Evolutionary conservation across 2,888 invertebrate genomes (phyloP).

Genomic region (Sinopyrophorus schimmeli): DNA sequence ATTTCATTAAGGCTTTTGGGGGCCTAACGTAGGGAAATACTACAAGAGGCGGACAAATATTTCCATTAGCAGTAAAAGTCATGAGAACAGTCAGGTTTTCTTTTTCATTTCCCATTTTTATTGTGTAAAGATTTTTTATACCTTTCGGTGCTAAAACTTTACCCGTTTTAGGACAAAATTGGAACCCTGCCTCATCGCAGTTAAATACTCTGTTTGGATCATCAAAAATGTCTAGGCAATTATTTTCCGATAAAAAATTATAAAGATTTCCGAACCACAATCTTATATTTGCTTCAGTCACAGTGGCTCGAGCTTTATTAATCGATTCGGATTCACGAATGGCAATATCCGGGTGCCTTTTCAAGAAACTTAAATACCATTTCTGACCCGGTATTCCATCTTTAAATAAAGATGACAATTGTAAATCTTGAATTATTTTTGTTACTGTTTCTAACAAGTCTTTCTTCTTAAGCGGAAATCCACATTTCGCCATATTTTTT

Average conservation of each 20-base stretch:
- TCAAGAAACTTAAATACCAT: slow-evolving; percentile 32
- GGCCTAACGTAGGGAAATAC: slow-evolving; percentile 18
- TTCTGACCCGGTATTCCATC: slow-evolving; percentile 26
- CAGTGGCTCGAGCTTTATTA: slow-evolving; percentile 24
- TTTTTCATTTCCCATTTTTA: slow-evolving; percentile 24
- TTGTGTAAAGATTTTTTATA: slow-evolving; percentile 15
- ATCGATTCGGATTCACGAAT: slow-evolving; percentile 20
- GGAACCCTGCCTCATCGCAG: slow-evolving; percentile 1
- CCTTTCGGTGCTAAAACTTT: slow-evolving; percentile 3
- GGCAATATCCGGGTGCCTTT: slow-evolving; percentile 23
- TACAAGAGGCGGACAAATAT: neutral
- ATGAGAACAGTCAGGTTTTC: slow-evolving; percentile 25
- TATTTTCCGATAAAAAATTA: neutral
- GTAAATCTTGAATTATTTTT: no score
- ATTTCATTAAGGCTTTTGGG: slow-evolving; percentile 12
- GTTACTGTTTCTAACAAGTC: slow-evolving; percentile 17
- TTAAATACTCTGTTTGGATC: slow-evolving; percentile 1
- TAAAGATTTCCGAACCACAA: slow-evolving; percentile 26
- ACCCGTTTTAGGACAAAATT: slow-evolving; percentile 8
- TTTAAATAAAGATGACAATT: slow-evolving; percentile 4
- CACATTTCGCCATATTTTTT: slow-evolving; percentile 19
- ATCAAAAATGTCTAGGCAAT: neutral
- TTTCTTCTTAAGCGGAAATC: slow-evolving; percentile 20
- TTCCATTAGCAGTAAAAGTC: slow-evolving; percentile 18
- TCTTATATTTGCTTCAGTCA: slow-evolving; percentile 26